Evolutionary conservation across 2,888 invertebrate species (phyloP), one percentile per base, ranked within the genome.

Genomic region (Ariolimax columbianus): DNA sequence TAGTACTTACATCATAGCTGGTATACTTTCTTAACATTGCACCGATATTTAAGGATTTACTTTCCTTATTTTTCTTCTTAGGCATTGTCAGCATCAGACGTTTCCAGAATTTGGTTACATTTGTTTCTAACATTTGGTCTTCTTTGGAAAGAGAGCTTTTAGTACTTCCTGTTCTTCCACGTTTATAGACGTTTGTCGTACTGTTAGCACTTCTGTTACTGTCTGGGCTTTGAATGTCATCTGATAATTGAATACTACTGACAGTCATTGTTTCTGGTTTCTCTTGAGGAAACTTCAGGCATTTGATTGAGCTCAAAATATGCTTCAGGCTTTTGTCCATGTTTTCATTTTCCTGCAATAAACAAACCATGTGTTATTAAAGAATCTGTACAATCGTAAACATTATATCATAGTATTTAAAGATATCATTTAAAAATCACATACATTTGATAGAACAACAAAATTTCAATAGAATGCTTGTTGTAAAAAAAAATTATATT

Each of bases 271-370:
- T 26, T 33, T 77, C 43, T 36, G 30, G 33, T 19, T 66, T 66
- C 4, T 23, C 0, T 26, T 66, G 51, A n/a, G 85, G 85, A 51
- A 47, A 77, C 40, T 68, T 47, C 51, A 85, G 68, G 43, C 85
- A 85, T 66, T 81, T 85, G n/a, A 85, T 80, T 19, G 85, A 85
- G 30, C 63, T 77, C 33, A 85, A 38, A 66, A 85, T 85, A 68
- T 81, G 66, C 51, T 77, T 73, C 75, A 85, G 77, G 11, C 73
- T 77, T 77, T 75, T 85, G 47, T 85, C 68, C 85, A 85, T 72
- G n/a, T 80, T 79, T 11, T 23, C 30, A 6, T 70, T 17, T n/a
- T 83, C 83, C 83, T 83, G 68, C 6, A 82, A 38, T 33, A 33
- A 77, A 11, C 30, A 77, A 77, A 77, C 33, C 30, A 47, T 43